phyloP scores from a whole-genome alignment of 2,888 invertebrate species.

The Clusia tigrina region DNA sequence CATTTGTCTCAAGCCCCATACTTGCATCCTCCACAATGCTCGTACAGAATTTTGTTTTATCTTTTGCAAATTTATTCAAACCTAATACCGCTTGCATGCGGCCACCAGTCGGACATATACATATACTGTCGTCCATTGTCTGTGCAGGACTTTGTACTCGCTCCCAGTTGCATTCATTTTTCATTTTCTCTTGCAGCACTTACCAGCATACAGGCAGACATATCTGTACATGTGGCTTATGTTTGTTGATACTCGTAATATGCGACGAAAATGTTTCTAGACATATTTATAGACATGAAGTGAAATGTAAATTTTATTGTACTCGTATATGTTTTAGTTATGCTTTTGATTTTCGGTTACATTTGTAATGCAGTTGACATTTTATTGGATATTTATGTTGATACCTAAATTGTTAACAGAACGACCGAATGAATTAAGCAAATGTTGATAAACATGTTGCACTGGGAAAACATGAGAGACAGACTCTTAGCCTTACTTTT shows the following conservation, averaged over 20 bases:
- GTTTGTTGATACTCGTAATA: neutral
- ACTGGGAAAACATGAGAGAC: no score
- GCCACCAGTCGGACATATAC: neutral
- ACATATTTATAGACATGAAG: conserved; percentile 19
- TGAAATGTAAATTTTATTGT: conserved; percentile 18
- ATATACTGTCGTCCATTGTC: neutral
- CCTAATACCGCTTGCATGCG: conserved; percentile 11
- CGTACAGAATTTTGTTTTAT: no score
- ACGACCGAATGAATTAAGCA: neutral
- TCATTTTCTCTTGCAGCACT: neutral
- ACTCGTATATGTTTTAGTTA: neutral
- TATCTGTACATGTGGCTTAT: conserved; percentile 2
- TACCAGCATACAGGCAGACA: neutral
- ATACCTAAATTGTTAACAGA: neutral
- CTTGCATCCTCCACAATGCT: no score
- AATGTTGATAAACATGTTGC: conserved; percentile 4
- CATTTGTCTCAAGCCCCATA: conserved; percentile 3
- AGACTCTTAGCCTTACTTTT: no score
- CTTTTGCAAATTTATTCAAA: conserved; percentile 19
- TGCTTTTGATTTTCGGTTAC: neutral
- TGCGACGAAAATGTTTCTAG: neutral
- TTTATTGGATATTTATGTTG: conserved; percentile 23
- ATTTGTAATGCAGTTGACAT: conserved; percentile 23
- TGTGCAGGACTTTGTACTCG: conserved; percentile 4
- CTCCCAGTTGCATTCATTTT: conserved; percentile 1